A percentile compares a stretch with the other conserved stretches of the same genome.
These are phyloP conservation scores for Mionectes olivaceus DNA, from an alignment of 2,797 vertebrate species.

Conservation along the genomic window DNA sequence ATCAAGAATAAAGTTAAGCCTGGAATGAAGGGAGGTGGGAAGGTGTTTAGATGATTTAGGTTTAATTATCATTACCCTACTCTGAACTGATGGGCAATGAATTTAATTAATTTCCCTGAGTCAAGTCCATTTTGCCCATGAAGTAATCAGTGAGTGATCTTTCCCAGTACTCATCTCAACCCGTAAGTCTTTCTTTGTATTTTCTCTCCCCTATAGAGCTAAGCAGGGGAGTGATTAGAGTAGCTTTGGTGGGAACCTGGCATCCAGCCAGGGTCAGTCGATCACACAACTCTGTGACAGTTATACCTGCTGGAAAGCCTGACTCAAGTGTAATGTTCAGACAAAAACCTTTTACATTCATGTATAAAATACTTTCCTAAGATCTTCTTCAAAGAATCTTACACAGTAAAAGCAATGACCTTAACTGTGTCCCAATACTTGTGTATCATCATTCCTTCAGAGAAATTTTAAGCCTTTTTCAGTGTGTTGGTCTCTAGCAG, in stretches of 20 bases:
- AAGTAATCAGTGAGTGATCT: fast-evolving
- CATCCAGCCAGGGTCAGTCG: not conserved
- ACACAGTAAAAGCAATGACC: not conserved
- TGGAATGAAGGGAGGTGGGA: fast-evolving
- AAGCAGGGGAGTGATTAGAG: not conserved
- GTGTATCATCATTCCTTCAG: not conserved
- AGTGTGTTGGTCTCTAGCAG: not conserved
- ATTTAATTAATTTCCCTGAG: not conserved
- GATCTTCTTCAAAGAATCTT: not conserved
- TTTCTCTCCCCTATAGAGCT: not conserved
- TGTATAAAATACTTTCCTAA: not conserved
- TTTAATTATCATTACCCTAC: not conserved
- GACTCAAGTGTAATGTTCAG: not conserved
- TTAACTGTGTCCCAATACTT: not conserved
- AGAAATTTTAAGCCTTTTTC: not conserved
- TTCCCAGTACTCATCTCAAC: not conserved
- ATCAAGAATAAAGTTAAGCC: not conserved
- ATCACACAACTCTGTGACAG: not conserved
- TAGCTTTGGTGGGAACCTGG: not conserved
- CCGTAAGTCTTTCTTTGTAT: not conserved
- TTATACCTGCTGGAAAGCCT: not conserved
- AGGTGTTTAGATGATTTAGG: not conserved
- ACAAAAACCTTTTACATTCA: not conserved
- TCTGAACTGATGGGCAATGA: not conserved
- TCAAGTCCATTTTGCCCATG: not conserved